Conservation (phyloP, 2,797 vertebrate species). For the Poeciliopsis presidionis region DNA sequence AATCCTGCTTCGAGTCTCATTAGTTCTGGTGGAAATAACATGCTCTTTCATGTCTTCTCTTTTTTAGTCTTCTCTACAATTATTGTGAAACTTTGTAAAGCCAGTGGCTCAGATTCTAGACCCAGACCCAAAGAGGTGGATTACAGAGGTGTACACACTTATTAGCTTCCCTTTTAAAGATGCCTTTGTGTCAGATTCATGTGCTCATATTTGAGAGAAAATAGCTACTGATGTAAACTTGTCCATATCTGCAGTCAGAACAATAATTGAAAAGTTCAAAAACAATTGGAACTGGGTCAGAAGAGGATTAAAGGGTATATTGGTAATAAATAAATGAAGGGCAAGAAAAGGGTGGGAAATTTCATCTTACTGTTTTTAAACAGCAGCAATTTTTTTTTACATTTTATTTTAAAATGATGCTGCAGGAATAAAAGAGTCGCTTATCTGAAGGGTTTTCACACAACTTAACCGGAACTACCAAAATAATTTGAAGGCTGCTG, state of each 20-base stretch:
- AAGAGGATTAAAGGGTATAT: background rate
- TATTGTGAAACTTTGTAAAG: background rate
- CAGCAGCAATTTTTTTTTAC: background rate
- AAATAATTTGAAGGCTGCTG: background rate
- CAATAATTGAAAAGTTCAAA: background rate
- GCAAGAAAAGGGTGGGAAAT: background rate
- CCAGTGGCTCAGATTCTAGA: background rate
- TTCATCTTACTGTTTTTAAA: background rate
- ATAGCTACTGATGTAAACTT: background rate
- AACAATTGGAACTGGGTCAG: background rate
- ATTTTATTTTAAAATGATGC: background rate
- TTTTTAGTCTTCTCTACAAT: background rate
- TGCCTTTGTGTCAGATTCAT: background rate
- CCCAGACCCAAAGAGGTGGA: background rate
- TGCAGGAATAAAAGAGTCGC: background rate
- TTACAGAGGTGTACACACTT: background rate
- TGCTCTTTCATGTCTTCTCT: background rate
- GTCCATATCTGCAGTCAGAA: background rate
- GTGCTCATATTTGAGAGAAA: background rate
- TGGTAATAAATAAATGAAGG: background rate
- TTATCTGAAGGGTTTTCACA: background rate
- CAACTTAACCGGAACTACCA: background rate
- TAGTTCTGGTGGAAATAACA: background rate
- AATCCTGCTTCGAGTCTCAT: background rate
- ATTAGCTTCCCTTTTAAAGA: background rate